These are phyloP conservation scores for Pyrocoelia pectoralis DNA, from an alignment of 2,888 invertebrate genomes.

Conservation along the genomic window DNA sequence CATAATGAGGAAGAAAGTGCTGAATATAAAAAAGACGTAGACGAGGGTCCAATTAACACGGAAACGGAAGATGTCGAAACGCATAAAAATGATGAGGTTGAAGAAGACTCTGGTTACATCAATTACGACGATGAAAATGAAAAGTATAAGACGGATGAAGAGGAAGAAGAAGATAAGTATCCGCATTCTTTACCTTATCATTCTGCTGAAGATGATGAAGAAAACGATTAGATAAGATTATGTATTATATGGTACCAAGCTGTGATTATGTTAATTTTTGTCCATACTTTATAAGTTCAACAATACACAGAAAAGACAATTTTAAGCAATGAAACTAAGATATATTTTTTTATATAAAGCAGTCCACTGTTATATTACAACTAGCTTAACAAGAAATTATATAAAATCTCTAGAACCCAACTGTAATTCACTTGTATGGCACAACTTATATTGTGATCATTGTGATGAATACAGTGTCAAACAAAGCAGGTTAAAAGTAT, in stretches of 20 bases:
- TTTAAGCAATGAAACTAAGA: too few species aligned
- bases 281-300: neutral
- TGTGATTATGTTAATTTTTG: neutral
- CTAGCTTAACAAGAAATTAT: too few species aligned
- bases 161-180: neutral
- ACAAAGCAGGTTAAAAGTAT: too few species aligned
- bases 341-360: too few species aligned
- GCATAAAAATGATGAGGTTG: conserved; percentile 39
- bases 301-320: too few species aligned
- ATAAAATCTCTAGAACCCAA: too few species aligned
- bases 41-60: neutral
- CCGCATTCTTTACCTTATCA: neutral
- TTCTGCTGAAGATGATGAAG: neutral
- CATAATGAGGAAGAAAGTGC: neutral
- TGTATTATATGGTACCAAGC: neutral
- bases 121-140: conserved; percentile 23
- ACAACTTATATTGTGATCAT: too few species aligned
- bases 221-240: neutral
- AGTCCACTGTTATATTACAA: too few species aligned
- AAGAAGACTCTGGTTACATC: conserved; percentile 36
- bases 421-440: too few species aligned
- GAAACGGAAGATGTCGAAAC: conserved; percentile 6
- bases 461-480: too few species aligned
- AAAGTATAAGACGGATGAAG: neutral
- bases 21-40: too few species aligned